Evolutionary conservation across 2,113 vertebrate species (phyloP).

Genomic region (Hiodon alosoides): DNA sequence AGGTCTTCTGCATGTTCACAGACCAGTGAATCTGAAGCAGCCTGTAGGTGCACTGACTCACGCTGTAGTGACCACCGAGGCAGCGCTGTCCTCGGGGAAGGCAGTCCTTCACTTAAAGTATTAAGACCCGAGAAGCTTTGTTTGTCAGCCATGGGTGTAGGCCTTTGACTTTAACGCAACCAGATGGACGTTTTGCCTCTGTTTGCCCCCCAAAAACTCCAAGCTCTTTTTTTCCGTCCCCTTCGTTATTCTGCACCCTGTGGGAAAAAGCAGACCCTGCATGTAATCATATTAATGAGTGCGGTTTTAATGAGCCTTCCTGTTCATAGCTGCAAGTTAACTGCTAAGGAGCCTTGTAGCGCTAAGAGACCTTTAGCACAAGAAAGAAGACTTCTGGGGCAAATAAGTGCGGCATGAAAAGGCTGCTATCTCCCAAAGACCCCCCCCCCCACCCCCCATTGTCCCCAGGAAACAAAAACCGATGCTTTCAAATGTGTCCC

Average conservation of each 20-base stretch:
- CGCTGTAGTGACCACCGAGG: conserved; percentile 47
- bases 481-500: conserved; percentile 28
- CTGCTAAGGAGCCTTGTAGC: conserved; percentile 59
- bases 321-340: conserved; percentile 53
- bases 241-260: conserved; percentile 52
- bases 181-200: conserved; percentile 34
- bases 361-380: conserved; percentile 66
- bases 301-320: conserved; percentile 55
- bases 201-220: conserved; percentile 12
- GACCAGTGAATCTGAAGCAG: conserved; percentile 61
- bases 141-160: conserved; percentile 41
- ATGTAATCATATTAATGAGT: conserved; percentile 69
- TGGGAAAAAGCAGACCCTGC: conserved; percentile 50
- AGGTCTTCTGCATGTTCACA: conserved; percentile 50
- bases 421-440: conserved; percentile 45
- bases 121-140: conserved; percentile 33
- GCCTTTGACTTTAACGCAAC: conserved; percentile 42
- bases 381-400: conserved; percentile 56
- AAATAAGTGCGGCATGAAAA: conserved; percentile 64
- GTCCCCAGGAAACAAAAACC: conserved; percentile 38
- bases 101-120: conserved; percentile 36
- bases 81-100: conserved; percentile 46
- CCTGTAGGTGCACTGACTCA: conserved; percentile 67
- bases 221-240: conserved; percentile 23
- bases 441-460: conserved; percentile 18